Evolutionary conservation across 92 coral and sea anemone species (phyloP), one percentile per base, ranked within the genome.

Genomic region (Blastomussa wellsi): DNA sequence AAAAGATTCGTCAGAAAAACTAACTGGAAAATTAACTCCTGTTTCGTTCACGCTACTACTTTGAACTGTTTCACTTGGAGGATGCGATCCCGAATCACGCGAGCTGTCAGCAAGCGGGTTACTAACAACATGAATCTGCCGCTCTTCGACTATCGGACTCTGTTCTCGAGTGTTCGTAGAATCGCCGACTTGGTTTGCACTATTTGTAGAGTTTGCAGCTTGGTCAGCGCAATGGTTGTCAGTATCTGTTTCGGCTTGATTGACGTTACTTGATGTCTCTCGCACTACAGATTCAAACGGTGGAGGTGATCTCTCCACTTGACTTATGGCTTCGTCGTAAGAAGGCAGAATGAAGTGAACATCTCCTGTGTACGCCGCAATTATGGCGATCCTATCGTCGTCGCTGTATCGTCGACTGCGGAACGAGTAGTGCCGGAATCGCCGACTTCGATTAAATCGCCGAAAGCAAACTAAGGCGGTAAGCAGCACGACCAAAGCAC

Each of bases 251-350:
- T 87, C 55, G 4, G 64, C 35, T 33, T 41, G 75, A 71, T 81
- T 79, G 26, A 19, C 77, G 13, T 67, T 44, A 2, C 11, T 62
- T 82, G 57, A 80, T 31, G 59, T 36, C 3, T 53, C 33, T 69
- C 47, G 76, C 24, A 94, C 92, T 0, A 94, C 97, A 20, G 93
- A 84, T 31, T 94, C 98, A 72, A 94, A 94, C 14, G 99, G 88
- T 5, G 99, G 99, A 0, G 96, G 98, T 0, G 87, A 93, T 41
- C 95, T 89, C 78, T 95, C 89, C 20, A 90, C 93, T 79, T 94
- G 97, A 83, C 85, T 94, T 55, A 97, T 88, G 7, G 99, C 99
- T 67, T 97, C 99, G 76, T 97, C 99, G 77, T 97, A 97, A 1
- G 99, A 97, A 26, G 99, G 99, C 76, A 97, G 84, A 73, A 90